Evolutionary conservation across 2,888 invertebrate genomes (phyloP), one percentile per base, ranked within the genome.

Genomic region (Cephus pygmeus): DNA sequence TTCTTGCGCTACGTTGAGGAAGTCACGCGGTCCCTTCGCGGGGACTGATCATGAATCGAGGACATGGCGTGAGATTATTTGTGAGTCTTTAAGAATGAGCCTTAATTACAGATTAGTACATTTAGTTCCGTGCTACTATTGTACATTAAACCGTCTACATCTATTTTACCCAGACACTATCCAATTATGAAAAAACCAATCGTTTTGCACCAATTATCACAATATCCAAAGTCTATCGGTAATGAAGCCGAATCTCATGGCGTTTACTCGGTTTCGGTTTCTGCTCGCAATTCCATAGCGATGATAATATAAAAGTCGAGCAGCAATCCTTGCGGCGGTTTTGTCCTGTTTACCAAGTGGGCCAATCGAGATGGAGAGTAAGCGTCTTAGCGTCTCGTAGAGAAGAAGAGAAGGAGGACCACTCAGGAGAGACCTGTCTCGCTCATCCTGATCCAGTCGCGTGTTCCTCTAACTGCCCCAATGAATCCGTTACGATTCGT

Each of bases 291-390:
- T 34, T 31, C 34, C 31, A 36, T 40, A 4, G 35, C 36, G 30
- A 40, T 73, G 31, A 30, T 34, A 40, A 30, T 69, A 35, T 69
- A 85, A 86, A 89, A 87, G 85, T 86, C 85, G 85, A 85, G 84
- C 85, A 84, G 15, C 71, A 81, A 85, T 86, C 85, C 81, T 81
- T 82, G 82, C 34, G 80, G 81, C 87, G 86, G 90, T 89, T 90
- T 90, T 90, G 91, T 90, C 88, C 91, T 90, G 88, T 90, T 91
- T 91, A 87, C 85, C 89, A 91, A 91, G 89, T 91, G 87, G 91
- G 90, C 88, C 91, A 88, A 91, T 89, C 88, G 91, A 91, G 90
- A 91, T 90, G 86, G 91, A 91, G 91, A 91, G 91, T 91, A 87
- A 86, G 76, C 73, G 76, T 73, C 73, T 69, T 40, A 69, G 78